phyloP scores from a whole-genome alignment of 2,797 vertebrate genomes.

The Sphenopsis melanotis region DNA sequence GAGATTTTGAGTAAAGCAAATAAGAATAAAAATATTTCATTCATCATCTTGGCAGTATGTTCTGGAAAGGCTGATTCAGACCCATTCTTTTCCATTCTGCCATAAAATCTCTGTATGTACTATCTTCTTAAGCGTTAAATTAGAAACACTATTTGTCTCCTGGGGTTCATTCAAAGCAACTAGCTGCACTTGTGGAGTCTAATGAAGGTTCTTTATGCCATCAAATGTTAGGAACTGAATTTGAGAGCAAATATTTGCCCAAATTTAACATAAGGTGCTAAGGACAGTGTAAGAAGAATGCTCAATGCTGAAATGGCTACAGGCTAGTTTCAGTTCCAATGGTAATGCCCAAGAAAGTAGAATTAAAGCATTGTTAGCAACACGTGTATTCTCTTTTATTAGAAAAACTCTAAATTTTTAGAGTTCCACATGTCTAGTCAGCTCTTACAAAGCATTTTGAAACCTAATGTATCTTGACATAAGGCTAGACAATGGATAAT shows the following conservation, averaged over 20 bases:
- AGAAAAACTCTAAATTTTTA: not conserved
- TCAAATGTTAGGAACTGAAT: not conserved
- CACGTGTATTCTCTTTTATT: not conserved
- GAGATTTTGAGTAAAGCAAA: not conserved
- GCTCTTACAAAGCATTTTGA: not conserved
- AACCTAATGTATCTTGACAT: not conserved
- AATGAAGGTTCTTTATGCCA: not conserved
- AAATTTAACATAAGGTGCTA: not conserved
- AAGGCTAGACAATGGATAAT: not conserved
- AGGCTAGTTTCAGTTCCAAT: not conserved
- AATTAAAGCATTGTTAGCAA: not conserved
- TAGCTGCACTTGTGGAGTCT: not conserved
- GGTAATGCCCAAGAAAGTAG: not conserved
- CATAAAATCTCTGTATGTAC: not conserved
- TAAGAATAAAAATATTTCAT: conserved; percentile 16
- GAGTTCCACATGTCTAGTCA: not conserved
- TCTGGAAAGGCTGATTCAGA: not conserved
- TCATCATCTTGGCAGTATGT: not conserved
- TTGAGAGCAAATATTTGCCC: not conserved
- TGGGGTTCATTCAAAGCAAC: not conserved
- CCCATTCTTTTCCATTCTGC: conserved; percentile 2
- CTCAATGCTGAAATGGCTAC: not conserved
- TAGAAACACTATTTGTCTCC: not conserved
- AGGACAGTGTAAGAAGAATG: not conserved
- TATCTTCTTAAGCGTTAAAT: not conserved